Percentiles rank a stretch among this genome's conserved stretches.
Conservation (phyloP, 2,888 invertebrate genomes). For the Tribolium freemani region DNA sequence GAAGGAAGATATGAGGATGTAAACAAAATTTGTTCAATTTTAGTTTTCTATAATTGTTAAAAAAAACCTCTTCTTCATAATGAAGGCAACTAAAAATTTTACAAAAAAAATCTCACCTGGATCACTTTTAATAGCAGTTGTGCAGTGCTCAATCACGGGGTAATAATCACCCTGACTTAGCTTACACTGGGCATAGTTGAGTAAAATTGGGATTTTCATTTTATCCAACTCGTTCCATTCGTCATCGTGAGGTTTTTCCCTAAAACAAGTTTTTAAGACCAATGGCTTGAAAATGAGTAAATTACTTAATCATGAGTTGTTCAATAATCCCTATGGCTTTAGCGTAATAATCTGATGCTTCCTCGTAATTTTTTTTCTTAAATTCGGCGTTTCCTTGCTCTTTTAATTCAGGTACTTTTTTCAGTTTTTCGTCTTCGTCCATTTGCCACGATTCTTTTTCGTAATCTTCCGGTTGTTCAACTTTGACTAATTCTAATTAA, state of each 20-base stretch:
- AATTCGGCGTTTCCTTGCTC: constrained; percentile 90
- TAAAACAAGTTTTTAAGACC: constrained; percentile 64
- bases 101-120: constrained; percentile 73
- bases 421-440: constrained; percentile 84
- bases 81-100: too few species aligned
- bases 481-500: constrained; percentile 81
- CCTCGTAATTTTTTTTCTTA: constrained; percentile 77
- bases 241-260: constrained; percentile 93
- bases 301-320: constrained; percentile 88
- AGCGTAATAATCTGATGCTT: constrained; percentile 85
- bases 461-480: constrained; percentile 88
- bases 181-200: constrained; percentile 95
- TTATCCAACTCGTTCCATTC: constrained; percentile 89
- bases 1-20: too few species aligned
- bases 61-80: too few species aligned
- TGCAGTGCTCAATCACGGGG: constrained; percentile 91
- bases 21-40: too few species aligned
- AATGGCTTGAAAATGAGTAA: not conserved
- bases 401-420: constrained; percentile 80
- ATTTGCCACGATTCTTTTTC: constrained; percentile 97
- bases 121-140: constrained; percentile 86
- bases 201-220: constrained; percentile 86
- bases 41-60: too few species aligned
- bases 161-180: constrained; percentile 88
- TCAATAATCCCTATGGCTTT: constrained; percentile 93